Conservation (phyloP, 2,888 invertebrate genomes). For the Dascillus cervinus region DNA sequence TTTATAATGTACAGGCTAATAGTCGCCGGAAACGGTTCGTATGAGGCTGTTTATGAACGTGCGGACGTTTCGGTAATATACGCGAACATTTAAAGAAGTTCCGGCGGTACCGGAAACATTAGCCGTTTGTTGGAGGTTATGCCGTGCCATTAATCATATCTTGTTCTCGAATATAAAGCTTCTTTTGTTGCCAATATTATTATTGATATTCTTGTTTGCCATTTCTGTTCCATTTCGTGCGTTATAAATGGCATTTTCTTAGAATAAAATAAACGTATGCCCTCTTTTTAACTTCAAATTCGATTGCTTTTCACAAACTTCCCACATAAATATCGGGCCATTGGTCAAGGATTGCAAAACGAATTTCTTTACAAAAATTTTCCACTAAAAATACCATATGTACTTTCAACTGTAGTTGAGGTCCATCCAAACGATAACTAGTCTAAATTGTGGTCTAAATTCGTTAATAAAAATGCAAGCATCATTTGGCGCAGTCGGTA, state of each 20-base stretch:
- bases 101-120: slow-evolving; percentile 43
- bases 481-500: no score
- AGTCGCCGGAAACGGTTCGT: slow-evolving; percentile 40
- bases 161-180: slow-evolving; percentile 31
- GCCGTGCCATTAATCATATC: slow-evolving; percentile 41
- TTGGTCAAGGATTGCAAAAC: no score
- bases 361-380: no score
- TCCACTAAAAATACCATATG: no score
- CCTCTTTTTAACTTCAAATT: no score
- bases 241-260: slow-evolving; percentile 41
- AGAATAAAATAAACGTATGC: slow-evolving; percentile 36
- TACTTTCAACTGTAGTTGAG: no score
- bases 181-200: slow-evolving; percentile 37
- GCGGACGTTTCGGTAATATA: no score
- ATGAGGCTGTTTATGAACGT: slow-evolving; percentile 25
- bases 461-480: no score
- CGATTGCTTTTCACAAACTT: no score
- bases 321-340: no score
- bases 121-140: slow-evolving; percentile 39
- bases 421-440: no score
- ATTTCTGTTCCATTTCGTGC: slow-evolving; percentile 36
- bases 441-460: no score
- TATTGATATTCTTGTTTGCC: slow-evolving; percentile 43
- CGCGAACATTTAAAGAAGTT: slow-evolving; percentile 40
- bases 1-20: slow-evolving; percentile 41